phyloP scores from a whole-genome alignment of 2,797 vertebrate species.

The Molossus molossus region DNA sequence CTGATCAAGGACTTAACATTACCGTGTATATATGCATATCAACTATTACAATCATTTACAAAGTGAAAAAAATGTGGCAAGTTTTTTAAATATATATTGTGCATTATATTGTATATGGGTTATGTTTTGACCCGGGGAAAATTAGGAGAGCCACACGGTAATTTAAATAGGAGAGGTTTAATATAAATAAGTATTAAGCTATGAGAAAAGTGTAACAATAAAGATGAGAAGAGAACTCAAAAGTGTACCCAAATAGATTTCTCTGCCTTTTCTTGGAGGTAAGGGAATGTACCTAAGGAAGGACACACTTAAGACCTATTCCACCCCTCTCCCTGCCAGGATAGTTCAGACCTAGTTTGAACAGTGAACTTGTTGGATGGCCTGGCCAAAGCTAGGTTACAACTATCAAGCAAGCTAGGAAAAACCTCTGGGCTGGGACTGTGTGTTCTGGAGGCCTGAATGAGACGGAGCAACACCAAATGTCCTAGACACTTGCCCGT shows the following conservation, averaged over 20 bases:
- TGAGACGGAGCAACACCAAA: background rate
- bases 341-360: background rate
- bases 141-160: background rate
- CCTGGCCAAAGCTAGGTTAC: background rate
- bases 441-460: background rate
- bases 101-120: background rate
- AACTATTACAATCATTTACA: no score
- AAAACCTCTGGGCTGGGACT: background rate
- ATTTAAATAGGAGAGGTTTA: conserved; percentile 17
- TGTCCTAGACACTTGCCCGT: background rate
- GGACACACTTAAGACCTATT: background rate
- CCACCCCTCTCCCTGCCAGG: accelerated
- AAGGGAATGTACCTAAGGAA: background rate
- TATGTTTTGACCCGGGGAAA: background rate
- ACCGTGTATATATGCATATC: no score
- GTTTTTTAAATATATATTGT: no score
- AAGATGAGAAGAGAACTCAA: background rate
- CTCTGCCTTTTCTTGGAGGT: background rate
- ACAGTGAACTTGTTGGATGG: background rate
- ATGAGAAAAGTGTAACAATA: background rate
- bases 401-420: background rate
- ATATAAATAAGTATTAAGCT: background rate
- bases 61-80: no score
- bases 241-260: background rate
- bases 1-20: background rate